phyloP scores from a whole-genome alignment of 2,888 invertebrate genomes.

The Harpagoxenus sublaevis region DNA sequence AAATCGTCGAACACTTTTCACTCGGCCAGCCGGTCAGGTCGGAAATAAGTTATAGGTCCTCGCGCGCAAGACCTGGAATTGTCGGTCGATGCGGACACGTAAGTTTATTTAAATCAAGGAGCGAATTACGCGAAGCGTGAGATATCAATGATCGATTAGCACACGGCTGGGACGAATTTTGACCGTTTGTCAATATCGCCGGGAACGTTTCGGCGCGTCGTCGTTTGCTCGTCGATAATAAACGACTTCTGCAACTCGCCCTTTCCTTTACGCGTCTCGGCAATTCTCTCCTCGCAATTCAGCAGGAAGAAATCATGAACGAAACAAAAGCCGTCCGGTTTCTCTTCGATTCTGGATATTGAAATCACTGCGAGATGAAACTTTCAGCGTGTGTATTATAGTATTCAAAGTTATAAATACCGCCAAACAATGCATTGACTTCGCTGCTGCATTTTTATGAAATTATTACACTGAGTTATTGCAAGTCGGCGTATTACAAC shows the following conservation, averaged over 20 bases:
- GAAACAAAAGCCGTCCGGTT: conserved; percentile 72
- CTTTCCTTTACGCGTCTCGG: conserved; percentile 40
- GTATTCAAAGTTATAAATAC: not conserved
- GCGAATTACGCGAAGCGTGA: conserved; percentile 22
- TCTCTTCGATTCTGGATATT: conserved; percentile 6
- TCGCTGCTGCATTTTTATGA: not conserved
- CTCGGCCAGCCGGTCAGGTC: not conserved
- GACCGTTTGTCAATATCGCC: conserved; percentile 66
- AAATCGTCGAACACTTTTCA: conserved; percentile 39
- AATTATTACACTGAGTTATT: conserved; percentile 19
- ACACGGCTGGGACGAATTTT: conserved; percentile 41
- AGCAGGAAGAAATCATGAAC: conserved; percentile 62
- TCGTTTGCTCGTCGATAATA: conserved; percentile 71
- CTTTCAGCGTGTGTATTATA: not conserved
- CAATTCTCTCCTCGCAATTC: conserved; percentile 72
- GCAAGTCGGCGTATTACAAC: not conserved
- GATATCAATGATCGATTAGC: conserved; percentile 32
- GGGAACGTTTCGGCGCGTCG: conserved; percentile 59
- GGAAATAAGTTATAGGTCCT: conserved; percentile 8
- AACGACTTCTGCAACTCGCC: conserved; percentile 63
- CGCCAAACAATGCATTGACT: not conserved
- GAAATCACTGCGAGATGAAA: not conserved
- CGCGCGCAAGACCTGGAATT: not conserved
- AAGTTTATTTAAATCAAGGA: conserved; percentile 39
- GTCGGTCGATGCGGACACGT: not conserved